Evolutionary conservation across 2,888 invertebrate species (phyloP).

Genomic region (Drosophila aldrichi): DNA sequence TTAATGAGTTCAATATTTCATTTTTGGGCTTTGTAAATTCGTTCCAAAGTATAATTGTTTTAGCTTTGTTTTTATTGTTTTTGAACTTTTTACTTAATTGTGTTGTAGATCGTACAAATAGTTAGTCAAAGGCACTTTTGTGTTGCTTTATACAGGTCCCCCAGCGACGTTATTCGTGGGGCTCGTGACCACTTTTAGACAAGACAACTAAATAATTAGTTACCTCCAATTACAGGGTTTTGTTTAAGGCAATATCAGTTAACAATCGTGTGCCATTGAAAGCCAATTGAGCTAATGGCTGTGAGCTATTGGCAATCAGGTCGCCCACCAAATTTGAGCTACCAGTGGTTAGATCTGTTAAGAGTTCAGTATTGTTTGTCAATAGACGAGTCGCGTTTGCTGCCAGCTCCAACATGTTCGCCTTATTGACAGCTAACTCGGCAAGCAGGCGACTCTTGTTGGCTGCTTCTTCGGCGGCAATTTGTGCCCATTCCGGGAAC

Average conservation of each 20-base stretch:
- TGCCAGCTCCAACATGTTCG: slow-evolving; percentile 28
- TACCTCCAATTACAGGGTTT: slow-evolving; percentile 40
- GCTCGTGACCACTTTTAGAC: slow-evolving; percentile 32
- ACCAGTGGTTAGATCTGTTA: slow-evolving; percentile 28
- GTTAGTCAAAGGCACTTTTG: slow-evolving; percentile 64
- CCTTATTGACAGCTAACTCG: slow-evolving; percentile 26
- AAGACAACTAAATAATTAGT: slow-evolving; percentile 47
- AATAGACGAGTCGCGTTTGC: slow-evolving; percentile 30
- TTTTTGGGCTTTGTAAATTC: slow-evolving; percentile 37
- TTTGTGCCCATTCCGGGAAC: slow-evolving; percentile 88
- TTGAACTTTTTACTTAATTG: slow-evolving; percentile 23
- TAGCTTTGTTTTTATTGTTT: slow-evolving; percentile 3
- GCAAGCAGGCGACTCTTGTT: slow-evolving; percentile 23
- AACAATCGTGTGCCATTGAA: slow-evolving; percentile 46
- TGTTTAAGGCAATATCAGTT: slow-evolving; percentile 40
- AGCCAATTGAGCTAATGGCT: slow-evolving; percentile 26
- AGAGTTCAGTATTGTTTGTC: slow-evolving; percentile 38
- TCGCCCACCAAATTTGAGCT: slow-evolving; percentile 27
- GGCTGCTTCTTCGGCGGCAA: slow-evolving; percentile 31
- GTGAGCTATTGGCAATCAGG: slow-evolving; percentile 29
- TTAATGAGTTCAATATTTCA: slow-evolving; percentile 10
- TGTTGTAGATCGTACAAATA: slow-evolving; percentile 24
- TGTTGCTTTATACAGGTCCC: slow-evolving; percentile 53
- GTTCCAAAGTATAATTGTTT: slow-evolving; percentile 32
- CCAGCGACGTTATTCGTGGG: slow-evolving; percentile 27